These are phyloP conservation scores for Oscheius sp. DNA, from an alignment of 2,888 invertebrate genomes.

Conservation along the genomic window DNA sequence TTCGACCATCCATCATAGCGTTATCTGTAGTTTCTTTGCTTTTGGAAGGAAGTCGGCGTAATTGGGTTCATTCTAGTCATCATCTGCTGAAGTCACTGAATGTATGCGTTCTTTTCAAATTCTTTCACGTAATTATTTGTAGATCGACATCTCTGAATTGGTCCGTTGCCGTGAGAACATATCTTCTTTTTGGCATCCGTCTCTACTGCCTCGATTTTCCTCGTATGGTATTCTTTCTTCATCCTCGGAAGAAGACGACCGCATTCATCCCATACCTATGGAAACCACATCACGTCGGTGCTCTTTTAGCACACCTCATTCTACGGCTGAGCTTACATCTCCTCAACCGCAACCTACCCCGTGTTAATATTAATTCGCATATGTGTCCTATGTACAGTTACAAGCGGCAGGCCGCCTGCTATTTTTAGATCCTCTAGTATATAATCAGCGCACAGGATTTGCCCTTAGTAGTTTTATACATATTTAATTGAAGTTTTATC, in stretches of 20 bases:
- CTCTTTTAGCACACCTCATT: slow-evolving; percentile 3
- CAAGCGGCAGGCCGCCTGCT: slow-evolving; percentile 22
- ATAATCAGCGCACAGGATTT: no score
- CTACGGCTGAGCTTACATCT: slow-evolving; percentile 27
- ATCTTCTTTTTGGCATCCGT: slow-evolving; percentile 48
- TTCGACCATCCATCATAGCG: slow-evolving; percentile 50
- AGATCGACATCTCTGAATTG: slow-evolving; percentile 51
- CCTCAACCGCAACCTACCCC: slow-evolving; percentile 53
- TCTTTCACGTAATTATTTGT: slow-evolving; percentile 20
- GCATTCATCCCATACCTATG: background rate
- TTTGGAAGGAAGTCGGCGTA: slow-evolving; percentile 48
- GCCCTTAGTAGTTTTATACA: no score
- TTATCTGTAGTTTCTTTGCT: slow-evolving; percentile 49
- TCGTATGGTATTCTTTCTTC: slow-evolving; percentile 47
- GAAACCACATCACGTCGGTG: background rate
- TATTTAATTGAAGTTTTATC: no score
- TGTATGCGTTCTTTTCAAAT: slow-evolving; percentile 22
- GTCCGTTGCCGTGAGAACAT: slow-evolving; percentile 47
- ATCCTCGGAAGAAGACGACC: background rate
- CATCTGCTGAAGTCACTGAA: slow-evolving; percentile 39
- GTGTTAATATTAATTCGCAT: slow-evolving; percentile 38
- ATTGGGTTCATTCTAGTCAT: slow-evolving; percentile 46
- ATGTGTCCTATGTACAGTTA: background rate
- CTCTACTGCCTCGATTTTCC: slow-evolving; percentile 47
- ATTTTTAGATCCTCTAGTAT: background rate